phyloP scores from a whole-genome alignment of 2,888 invertebrate genomes.

The Pseudococcus longispinus region DNA sequence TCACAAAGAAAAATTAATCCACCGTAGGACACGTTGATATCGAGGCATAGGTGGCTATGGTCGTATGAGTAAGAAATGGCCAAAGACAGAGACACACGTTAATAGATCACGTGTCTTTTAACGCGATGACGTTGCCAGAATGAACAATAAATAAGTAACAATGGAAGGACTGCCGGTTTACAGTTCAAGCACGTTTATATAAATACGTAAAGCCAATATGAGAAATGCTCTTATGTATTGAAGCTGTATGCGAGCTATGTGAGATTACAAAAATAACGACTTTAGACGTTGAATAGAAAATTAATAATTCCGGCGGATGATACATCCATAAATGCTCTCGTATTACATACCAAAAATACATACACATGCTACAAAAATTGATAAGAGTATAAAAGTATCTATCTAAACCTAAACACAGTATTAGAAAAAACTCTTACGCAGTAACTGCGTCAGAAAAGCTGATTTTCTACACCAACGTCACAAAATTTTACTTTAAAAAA shows the following conservation, averaged over 20 bases:
- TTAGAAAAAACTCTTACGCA: no score
- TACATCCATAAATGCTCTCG: background rate
- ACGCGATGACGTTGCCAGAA: slow-evolving; percentile 12
- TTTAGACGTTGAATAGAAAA: slow-evolving; percentile 8
- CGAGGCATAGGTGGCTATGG: background rate
- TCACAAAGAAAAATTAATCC: background rate
- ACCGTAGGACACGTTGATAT: background rate
- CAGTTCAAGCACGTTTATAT: slow-evolving; percentile 18
- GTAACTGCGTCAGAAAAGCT: no score
- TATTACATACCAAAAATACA: background rate
- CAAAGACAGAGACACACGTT: background rate
- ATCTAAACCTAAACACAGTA: no score
- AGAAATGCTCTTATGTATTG: slow-evolving; percentile 4
- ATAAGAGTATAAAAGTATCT: background rate
- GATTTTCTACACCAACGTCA: no score
- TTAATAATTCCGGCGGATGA: slow-evolving; percentile 11
- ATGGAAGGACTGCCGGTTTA: slow-evolving; percentile 11
- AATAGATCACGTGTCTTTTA: slow-evolving; percentile 13
- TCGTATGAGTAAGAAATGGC: background rate
- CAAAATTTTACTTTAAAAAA: no score
- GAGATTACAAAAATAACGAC: slow-evolving; percentile 22
- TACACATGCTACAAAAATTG: background rate
- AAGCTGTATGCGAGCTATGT: background rate
- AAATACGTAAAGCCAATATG: slow-evolving; percentile 26
- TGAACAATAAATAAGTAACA: slow-evolving; percentile 38